Percentiles rank a stretch among this genome's conserved stretches.
phyloP scores from a whole-genome alignment of 2,113 vertebrate genomes.

The Stigmatopora nigra region DNA sequence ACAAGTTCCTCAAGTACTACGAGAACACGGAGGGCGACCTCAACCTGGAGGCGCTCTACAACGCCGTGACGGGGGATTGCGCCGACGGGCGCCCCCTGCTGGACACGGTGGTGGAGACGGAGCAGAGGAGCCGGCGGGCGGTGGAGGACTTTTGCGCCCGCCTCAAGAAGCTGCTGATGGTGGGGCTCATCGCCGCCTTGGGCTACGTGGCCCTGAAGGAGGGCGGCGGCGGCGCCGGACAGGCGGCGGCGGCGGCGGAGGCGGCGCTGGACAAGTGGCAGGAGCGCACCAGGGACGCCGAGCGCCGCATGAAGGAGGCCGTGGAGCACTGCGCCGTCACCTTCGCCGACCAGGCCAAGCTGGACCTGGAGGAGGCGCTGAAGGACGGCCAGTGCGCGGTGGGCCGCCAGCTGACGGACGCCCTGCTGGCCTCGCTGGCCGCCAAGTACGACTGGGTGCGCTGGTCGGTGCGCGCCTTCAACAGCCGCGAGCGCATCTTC shows the following conservation, averaged over 20 bases:
- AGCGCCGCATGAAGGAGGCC: conserved; percentile 70
- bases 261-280: conserved; percentile 69
- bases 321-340: conserved; percentile 71
- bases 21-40: conserved; percentile 65
- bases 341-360: conserved; percentile 67
- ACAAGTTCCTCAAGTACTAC: conserved; percentile 70
- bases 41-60: conserved; percentile 71
- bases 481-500: conserved; percentile 57
- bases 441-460: conserved; percentile 75
- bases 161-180: conserved; percentile 73
- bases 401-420: conserved; percentile 49
- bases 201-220: conserved; percentile 68
- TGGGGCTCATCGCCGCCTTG: conserved; percentile 73
- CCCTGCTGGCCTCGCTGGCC: conserved; percentile 51
- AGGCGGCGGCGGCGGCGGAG: conserved; percentile 31
- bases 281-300: conserved; percentile 66
- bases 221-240: conserved; percentile 47
- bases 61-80: conserved; percentile 61
- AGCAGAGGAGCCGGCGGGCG: conserved; percentile 61
- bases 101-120: conserved; percentile 55
- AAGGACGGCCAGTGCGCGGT: conserved; percentile 44
- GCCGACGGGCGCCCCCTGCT: conserved; percentile 60
- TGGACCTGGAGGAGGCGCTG: conserved; percentile 59
- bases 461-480: conserved; percentile 70
- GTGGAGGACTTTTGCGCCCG: conserved; percentile 73